Evolutionary conservation across 2,888 invertebrate species (phyloP).

Genomic region (Meiosimyza decipiens): DNA sequence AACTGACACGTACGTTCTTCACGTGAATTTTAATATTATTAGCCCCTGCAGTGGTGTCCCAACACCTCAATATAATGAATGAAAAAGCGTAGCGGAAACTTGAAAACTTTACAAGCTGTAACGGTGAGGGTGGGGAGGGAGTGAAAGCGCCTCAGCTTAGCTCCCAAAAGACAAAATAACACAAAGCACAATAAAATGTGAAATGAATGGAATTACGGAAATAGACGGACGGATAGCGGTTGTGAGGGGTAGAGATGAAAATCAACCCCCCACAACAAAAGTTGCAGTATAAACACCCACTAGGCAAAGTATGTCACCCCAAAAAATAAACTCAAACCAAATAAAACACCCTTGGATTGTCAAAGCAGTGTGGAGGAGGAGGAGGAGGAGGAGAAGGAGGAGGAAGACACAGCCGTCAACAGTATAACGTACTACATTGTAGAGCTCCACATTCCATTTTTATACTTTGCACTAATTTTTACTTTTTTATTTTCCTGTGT

Average conservation of each 20-base stretch:
- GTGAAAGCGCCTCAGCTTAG: background rate
- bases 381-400: too few species aligned
- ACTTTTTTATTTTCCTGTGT: conserved; percentile 13
- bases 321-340: too few species aligned
- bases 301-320: background rate
- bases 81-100: background rate
- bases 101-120: too few species aligned
- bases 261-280: background rate
- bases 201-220: background rate
- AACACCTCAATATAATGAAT: conserved; percentile 36
- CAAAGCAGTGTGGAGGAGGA: background rate
- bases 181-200: background rate
- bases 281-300: background rate
- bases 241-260: background rate
- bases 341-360: background rate
- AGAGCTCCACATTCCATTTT: background rate
- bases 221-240: too few species aligned
- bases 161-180: conserved; percentile 1
- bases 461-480: conserved; percentile 29
- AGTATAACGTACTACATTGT: background rate
- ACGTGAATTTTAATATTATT: conserved; percentile 40
- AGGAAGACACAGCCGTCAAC: too few species aligned
- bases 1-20: conserved; percentile 8
- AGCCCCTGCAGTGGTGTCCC: conserved; percentile 38
- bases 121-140: background rate